phyloP scores from a whole-genome alignment of 2,888 invertebrate genomes.

The Acanthococcus lagerstroemiae region DNA sequence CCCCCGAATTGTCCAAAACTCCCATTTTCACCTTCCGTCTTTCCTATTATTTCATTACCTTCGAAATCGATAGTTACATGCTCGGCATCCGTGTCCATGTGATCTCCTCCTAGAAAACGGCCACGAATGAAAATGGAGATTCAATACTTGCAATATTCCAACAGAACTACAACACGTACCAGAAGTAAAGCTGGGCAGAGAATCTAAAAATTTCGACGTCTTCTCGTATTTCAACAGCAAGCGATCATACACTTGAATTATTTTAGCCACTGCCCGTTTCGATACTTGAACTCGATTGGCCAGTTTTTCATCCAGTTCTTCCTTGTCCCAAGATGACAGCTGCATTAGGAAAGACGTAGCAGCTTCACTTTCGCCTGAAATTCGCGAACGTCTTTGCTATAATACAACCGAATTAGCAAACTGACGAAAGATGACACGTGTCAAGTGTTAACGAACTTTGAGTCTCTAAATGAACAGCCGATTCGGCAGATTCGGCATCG shows the following conservation, averaged over 20 bases:
- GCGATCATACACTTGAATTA: constrained; percentile 91
- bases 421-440: not conserved
- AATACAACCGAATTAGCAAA: not conserved
- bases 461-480: constrained; percentile 89
- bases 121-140: not conserved
- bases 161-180: constrained; percentile 44
- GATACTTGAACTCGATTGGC: constrained; percentile 94
- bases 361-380: constrained; percentile 84
- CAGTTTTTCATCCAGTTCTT: constrained; percentile 89
- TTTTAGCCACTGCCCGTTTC: constrained; percentile 90
- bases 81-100: not conserved
- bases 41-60: not conserved
- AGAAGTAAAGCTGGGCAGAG: constrained; percentile 48
- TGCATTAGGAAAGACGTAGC: constrained; percentile 93
- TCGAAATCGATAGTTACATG: not conserved
- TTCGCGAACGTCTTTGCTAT: constrained; percentile 4
- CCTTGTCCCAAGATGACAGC: constrained; percentile 94
- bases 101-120: not conserved
- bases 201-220: constrained; percentile 73
- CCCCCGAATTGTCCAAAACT: not conserved
- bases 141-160: no score
- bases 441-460: constrained; percentile 57
- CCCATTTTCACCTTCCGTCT: not conserved
- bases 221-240: constrained; percentile 92
- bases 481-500: constrained; percentile 95